phyloP scores from a whole-genome alignment of 1,140 invertebrate genomes.

The Monochamus saltuarius region DNA sequence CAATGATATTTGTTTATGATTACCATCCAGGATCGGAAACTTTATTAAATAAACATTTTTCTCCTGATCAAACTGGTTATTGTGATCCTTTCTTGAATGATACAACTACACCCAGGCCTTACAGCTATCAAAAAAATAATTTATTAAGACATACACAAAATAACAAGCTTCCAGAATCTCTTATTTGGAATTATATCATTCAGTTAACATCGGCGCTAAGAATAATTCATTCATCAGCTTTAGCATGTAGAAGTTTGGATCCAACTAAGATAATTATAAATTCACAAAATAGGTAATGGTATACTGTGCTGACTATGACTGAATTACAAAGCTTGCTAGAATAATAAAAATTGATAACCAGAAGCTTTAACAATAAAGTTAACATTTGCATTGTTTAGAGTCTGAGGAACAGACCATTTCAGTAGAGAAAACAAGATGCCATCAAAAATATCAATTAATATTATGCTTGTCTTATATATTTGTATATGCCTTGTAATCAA shows the following conservation, averaged over 20 bases:
- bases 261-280: constrained; percentile 89
- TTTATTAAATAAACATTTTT: constrained; percentile 83
- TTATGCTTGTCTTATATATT: too few relatives aligned
- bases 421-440: too few relatives aligned
- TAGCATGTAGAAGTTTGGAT: constrained; percentile 70
- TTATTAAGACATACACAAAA: constrained; percentile 68
- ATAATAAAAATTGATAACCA: too few relatives aligned
- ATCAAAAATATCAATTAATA: too few relatives aligned
- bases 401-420: too few relatives aligned
- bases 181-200: constrained; percentile 95
- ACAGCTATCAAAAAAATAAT: constrained; percentile 82
- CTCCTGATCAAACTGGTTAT: constrained; percentile 70
- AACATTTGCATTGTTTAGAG: too few relatives aligned
- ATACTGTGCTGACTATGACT: too few relatives aligned
- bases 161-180: constrained; percentile 81
- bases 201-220: constrained; percentile 93
- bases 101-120: constrained; percentile 76
- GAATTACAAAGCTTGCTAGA: too few relatives aligned
- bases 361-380: too few relatives aligned
- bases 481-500: too few relatives aligned
- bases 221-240: constrained; percentile 78
- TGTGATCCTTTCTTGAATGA: constrained; percentile 81
- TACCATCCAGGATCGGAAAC: constrained; percentile 91
- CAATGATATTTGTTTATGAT: constrained; percentile 95
- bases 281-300: constrained; percentile 56